A percentile compares a stretch with the other conserved stretches of the same genome.
Conservation (phyloP, 2,888 invertebrate species). For the Argyra leucocephala region DNA sequence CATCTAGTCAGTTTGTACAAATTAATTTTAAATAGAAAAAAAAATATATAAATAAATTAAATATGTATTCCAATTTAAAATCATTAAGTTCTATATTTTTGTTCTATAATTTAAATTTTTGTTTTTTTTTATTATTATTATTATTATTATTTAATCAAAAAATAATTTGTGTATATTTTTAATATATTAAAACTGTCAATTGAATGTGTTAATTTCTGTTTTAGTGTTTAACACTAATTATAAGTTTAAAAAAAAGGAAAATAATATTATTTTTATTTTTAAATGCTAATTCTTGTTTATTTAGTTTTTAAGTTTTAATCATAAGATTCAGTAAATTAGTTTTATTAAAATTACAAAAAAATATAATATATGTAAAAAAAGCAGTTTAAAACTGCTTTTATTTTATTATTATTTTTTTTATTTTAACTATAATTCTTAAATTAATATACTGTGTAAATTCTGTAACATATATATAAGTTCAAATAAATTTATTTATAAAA, state of each 20-base stretch:
- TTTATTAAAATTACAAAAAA: neutral
- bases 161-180: neutral
- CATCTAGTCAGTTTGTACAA: constrained; percentile 1
- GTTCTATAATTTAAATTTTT: too few species aligned
- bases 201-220: constrained; percentile 4
- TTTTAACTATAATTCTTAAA: neutral
- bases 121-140: too few species aligned
- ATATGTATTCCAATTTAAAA: neutral
- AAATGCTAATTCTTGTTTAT: neutral
- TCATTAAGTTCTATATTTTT: too few species aligned
- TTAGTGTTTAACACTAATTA: neutral
- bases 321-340: neutral
- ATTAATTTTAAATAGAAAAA: neutral
- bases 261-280: neutral
- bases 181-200: neutral
- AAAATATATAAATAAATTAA: neutral
- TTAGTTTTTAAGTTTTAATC: neutral
- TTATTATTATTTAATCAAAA: neutral
- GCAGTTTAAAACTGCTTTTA: neutral
- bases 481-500: neutral
- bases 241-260: neutral
- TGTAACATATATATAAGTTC: neutral
- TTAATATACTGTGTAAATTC: neutral
- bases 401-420: neutral
- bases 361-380: neutral